Percentiles rank a stretch among this genome's conserved stretches.
These are phyloP conservation scores for Rotaria sp. DNA, from an alignment of 2,888 invertebrate species.

Conservation along the genomic window DNA sequence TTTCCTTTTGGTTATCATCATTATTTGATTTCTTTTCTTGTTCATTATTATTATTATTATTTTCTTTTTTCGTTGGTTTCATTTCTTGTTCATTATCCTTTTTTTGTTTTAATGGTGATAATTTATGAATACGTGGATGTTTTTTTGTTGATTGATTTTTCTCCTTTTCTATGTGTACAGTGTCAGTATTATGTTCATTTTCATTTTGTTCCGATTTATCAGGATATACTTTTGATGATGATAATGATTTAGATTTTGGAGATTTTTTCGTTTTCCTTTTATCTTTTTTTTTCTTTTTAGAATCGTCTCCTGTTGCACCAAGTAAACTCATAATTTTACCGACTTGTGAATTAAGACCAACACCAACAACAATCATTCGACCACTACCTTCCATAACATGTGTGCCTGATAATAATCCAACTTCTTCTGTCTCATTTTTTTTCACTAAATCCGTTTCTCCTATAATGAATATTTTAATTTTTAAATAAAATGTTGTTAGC, in stretches of 20 bases:
- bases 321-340: constrained; percentile 96
- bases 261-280: neutral
- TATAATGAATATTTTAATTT: neutral
- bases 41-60: neutral
- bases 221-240: neutral
- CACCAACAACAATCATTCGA: constrained; percentile 94
- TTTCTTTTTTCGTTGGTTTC: neutral
- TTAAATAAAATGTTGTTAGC: too few species aligned
- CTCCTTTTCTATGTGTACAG: neutral
- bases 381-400: constrained; percentile 99
- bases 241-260: neutral
- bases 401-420: constrained; percentile 89
- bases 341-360: constrained; percentile 94
- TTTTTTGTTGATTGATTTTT: neutral
- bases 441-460: constrained; percentile 98
- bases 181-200: neutral
- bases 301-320: constrained; percentile 63
- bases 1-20: neutral
- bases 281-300: neutral
- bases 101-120: neutral
- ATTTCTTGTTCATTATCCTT: neutral
- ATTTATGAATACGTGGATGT: neutral
- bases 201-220: neutral
- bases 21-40: neutral
- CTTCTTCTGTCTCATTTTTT: constrained; percentile 84